Evolutionary conservation across 2,113 vertebrate genomes (phyloP), one percentile per base, ranked within the genome.

Genomic region (Cryptotis parvus): DNA sequence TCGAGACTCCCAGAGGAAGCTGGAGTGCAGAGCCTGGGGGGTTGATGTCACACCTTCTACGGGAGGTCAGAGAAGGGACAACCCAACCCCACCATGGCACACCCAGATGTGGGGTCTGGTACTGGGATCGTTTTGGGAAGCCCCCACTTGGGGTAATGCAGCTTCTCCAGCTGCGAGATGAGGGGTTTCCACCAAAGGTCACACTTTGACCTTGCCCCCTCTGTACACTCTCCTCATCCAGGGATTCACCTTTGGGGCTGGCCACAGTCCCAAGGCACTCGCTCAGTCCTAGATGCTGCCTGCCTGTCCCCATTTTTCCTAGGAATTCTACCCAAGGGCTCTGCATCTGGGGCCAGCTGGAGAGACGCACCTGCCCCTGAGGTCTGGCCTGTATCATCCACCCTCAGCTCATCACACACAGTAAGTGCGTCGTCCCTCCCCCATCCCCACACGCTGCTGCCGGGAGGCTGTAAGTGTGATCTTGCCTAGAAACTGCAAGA

Each of bases 241-340:
- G 3, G 9, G 52, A 74, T 4, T 22, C 0, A 26, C 24, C 14
- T 52, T n/a, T 43, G 29, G 35, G 37, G n/a, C 58, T 1, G 0
- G 41, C 8, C 75, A 20, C 35, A 24, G 24, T 6, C n/a, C 33
- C 6, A 0, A 8, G 49, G 61, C 29, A 11, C 33, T 37, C 70
- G 14, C 16, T 74, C 22, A 22, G 33, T 24, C 41, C 6, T 7
- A 12, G 14, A 69, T 0, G 9, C 35, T 27, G 45, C 5, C 18
- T 68, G 14, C 65, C 58, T 3, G 18, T 6, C 24, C 3, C 35
- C 9, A 9, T 41, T n/a, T 4, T 63, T 45, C 45, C 55, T 70
- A 16, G 29, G 9, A 37, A 6, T 7, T 33, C 41, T 20, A 2
- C 4, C 15, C 29, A 16, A 39, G 26, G 43, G 26, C 27, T 12